A percentile compares a stretch with the other conserved stretches of the same genome.
Conservation (phyloP, 2,888 invertebrate genomes). For the Dynastes tityus region DNA sequence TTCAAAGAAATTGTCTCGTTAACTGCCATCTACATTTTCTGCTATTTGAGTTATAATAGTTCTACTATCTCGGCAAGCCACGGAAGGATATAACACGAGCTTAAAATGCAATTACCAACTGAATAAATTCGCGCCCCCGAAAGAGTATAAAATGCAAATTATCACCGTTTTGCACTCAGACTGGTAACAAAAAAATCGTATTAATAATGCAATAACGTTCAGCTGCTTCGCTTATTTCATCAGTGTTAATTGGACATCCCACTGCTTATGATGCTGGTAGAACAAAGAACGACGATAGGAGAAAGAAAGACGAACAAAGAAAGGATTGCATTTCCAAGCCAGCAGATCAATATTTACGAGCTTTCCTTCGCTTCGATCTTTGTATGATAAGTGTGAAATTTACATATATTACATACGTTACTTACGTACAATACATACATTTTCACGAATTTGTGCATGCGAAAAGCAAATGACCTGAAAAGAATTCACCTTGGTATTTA, state of each 20-base stretch:
- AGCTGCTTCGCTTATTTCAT: background rate
- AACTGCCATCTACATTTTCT: no score
- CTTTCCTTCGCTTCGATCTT: background rate
- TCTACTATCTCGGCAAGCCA: no score
- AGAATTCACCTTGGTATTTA: no score
- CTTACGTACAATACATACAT: no score
- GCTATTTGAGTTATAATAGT: no score
- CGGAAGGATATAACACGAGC: no score
- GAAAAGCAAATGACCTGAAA: no score
- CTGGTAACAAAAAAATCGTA: background rate
- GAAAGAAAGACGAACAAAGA: background rate
- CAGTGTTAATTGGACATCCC: background rate
- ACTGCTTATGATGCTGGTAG: background rate
- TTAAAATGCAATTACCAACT: no score
- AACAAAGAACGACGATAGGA: background rate
- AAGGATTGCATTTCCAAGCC: constrained; percentile 13
- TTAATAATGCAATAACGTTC: constrained; percentile 9
- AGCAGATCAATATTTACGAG: constrained; percentile 12
- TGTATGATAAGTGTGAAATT: background rate
- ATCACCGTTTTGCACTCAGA: background rate
- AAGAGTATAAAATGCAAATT: background rate
- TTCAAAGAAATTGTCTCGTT: no score
- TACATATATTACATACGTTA: background rate
- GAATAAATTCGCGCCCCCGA: no score
- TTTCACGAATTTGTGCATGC: no score